Percentiles rank a stretch among this genome's conserved stretches.
phyloP scores from a whole-genome alignment of 2,888 invertebrate genomes.

The Xestia rhomboidea region DNA sequence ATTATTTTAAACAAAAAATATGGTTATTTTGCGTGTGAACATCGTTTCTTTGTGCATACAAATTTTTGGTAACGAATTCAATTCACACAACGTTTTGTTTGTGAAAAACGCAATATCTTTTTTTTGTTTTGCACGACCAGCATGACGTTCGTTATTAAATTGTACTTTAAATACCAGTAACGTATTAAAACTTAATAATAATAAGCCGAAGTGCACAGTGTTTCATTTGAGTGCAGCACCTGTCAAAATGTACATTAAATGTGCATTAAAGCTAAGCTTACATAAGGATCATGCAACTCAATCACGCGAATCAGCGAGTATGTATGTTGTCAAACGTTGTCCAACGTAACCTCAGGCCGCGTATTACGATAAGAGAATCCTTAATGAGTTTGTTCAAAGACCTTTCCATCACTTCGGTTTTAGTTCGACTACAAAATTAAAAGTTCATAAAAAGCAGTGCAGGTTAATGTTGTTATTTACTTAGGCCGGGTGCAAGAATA shows the following conservation, averaged over 20 bases:
- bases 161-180: background rate
- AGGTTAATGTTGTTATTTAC: background rate
- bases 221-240: slow-evolving; percentile 12
- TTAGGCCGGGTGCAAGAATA: background rate
- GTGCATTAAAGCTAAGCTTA: slow-evolving; percentile 48
- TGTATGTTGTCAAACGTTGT: slow-evolving; percentile 47
- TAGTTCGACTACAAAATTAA: background rate
- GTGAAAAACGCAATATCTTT: background rate
- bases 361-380: background rate
- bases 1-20: slow-evolving; percentile 13
- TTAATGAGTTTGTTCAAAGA: slow-evolving; percentile 5
- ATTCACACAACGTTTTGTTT: background rate
- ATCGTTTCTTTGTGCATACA: slow-evolving; percentile 15
- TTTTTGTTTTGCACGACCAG: background rate
- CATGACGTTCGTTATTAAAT: background rate
- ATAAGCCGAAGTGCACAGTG: background rate
- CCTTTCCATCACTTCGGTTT: background rate
- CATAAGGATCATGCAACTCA: slow-evolving; percentile 36
- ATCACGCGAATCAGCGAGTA: slow-evolving; percentile 33
- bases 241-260: slow-evolving; percentile 46
- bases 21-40: slow-evolving; percentile 15
- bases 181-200: background rate
- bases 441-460: background rate
- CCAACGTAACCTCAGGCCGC: slow-evolving; percentile 13
- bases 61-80: slow-evolving; percentile 15